Evolutionary conservation across 2,888 invertebrate species (phyloP).

Genomic region (Heliothis peltigera): DNA sequence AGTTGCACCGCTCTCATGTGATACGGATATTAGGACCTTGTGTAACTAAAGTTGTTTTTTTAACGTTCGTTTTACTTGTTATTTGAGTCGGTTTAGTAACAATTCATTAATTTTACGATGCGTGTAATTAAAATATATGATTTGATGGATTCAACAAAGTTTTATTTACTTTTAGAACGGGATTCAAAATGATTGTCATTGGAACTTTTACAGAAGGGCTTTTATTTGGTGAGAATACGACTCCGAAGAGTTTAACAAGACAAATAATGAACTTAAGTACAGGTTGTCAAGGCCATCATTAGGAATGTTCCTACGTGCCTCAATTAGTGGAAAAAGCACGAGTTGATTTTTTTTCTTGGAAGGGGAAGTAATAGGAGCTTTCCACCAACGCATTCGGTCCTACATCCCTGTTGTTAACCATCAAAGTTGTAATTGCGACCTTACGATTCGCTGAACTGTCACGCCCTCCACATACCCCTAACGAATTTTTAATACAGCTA

Average conservation of each 20-base stretch:
- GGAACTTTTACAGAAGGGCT: slow-evolving; percentile 21
- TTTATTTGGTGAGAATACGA: slow-evolving; percentile 33
- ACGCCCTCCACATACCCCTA: slow-evolving; percentile 78
- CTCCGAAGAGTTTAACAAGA: slow-evolving; percentile 59
- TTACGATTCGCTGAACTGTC: slow-evolving; percentile 80
- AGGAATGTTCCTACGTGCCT: slow-evolving; percentile 70
- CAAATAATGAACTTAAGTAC: slow-evolving; percentile 72
- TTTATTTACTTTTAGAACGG: slow-evolving; percentile 45
- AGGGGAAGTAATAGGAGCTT: slow-evolving; percentile 77
- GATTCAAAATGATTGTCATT: slow-evolving; percentile 17
- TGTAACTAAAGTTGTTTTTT: slow-evolving; percentile 68
- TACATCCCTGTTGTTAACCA: slow-evolving; percentile 71
- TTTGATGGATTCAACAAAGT: slow-evolving; percentile 41
- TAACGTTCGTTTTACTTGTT: slow-evolving; percentile 73
- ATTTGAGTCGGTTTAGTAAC: slow-evolving; percentile 77
- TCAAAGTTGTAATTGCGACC: slow-evolving; percentile 83
- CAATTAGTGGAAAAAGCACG: slow-evolving; percentile 77
- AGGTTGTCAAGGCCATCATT: slow-evolving; percentile 73
- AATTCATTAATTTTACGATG: slow-evolving; percentile 84
- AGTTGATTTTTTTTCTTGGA: slow-evolving; percentile 74
- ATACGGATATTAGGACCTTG: slow-evolving; percentile 77
- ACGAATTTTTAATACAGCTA: slow-evolving; percentile 83
- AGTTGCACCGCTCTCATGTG: slow-evolving; percentile 78
- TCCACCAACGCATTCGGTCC: slow-evolving; percentile 67
- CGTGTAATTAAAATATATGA: slow-evolving; percentile 79